Percentiles rank a stretch among this genome's conserved stretches.
phyloP scores from a whole-genome alignment of 2,113 vertebrate genomes.

The Hyperopisus bebe region DNA sequence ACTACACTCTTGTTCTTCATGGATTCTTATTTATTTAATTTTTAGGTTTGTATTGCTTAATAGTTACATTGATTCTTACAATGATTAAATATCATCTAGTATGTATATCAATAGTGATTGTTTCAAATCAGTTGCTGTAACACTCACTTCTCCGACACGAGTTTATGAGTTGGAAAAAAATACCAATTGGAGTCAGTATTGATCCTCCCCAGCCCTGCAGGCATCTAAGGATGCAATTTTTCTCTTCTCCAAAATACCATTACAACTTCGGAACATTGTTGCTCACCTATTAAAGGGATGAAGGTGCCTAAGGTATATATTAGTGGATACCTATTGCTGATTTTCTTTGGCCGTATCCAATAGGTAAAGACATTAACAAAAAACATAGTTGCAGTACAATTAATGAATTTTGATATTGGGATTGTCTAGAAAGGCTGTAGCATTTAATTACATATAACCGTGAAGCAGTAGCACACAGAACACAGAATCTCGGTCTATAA shows the following conservation, averaged over 20 bases:
- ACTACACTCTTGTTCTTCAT: not conserved
- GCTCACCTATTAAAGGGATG: not conserved
- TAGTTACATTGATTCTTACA: not conserved
- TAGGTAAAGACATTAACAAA: not conserved
- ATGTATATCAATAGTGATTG: not conserved
- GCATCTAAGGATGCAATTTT: not conserved
- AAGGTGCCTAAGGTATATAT: not conserved
- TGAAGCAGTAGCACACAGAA: not conserved
- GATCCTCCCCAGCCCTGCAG: not conserved
- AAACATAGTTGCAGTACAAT: not conserved
- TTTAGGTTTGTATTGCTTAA: not conserved
- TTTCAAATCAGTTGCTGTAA: not conserved
- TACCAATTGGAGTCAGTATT: not conserved
- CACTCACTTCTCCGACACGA: not conserved
- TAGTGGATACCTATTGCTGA: not conserved
- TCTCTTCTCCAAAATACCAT: not conserved
- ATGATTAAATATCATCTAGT: not conserved
- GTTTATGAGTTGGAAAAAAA: conserved; percentile 8
- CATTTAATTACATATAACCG: not conserved
- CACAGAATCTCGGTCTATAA: not conserved
- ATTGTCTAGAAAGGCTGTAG: not conserved
- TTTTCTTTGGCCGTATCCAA: not conserved
- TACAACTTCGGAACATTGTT: not conserved
- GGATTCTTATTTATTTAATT: not conserved
- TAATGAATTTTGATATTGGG: conserved; percentile 4